Evolutionary conservation across 2,888 invertebrate species (phyloP), one percentile per base, ranked within the genome.

Genomic region (Formica aserva): DNA sequence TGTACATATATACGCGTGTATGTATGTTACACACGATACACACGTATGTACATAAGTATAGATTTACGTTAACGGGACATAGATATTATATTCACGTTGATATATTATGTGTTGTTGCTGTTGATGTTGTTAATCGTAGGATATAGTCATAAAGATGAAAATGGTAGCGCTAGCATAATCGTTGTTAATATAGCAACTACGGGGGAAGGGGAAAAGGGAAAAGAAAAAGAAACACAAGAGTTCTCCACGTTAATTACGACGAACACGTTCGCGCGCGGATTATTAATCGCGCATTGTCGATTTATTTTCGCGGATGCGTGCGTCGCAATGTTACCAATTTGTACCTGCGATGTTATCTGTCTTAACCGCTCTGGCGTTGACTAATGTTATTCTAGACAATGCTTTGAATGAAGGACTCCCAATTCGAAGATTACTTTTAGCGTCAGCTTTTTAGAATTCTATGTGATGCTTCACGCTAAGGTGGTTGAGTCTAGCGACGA

Each of bases 101-200:
- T 91, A 91, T 93, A 94, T 93, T 93, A 94, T 92, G 94, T 94
- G 94, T 94, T 94, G 93, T 94, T 94, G 94, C 92, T 94, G 94
- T 94, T 94, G 93, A 94, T 94, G 94, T 94, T 94, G 93, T 94
- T 94, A 93, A 93, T 89, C 87, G 88, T 94, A 92, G 92, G 85
- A 77, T 52, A 52, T 93, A 92, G 86, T 9, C 13, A 52, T 35
- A 85, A 83, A 85, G 63, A 87, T 26, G 69, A 69, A 76, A 67
- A 67, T 52, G 80, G 78, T 81, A 90, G 85, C 82, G 75, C 66
- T 85, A 83, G 52, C 32, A 60, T 85, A 88, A 85, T 85, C 78
- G 85, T 87, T 86, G 85, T 91, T 83, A 80, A 62, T 88, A 78
- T 89, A 87, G 80, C 32, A 65, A 63, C 22, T 80, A 65, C 48